Evolutionary conservation across 2,113 vertebrate species (phyloP), one percentile per base, ranked within the genome.

Genomic region (Petroica traversi): DNA sequence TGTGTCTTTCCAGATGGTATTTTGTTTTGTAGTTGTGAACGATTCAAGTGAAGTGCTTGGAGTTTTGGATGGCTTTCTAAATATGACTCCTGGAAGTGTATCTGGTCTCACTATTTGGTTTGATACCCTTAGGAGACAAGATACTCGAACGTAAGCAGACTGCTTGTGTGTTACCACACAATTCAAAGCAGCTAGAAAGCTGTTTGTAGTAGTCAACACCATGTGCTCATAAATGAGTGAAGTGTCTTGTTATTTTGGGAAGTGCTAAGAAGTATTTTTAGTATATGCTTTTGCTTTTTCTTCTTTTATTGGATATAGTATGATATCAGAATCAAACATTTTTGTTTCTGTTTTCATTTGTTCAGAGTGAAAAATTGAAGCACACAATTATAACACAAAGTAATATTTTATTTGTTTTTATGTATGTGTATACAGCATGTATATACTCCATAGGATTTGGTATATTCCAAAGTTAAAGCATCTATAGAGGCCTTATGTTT

Each of bases 211-310:
- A 92, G 94, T 92, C 91, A 94, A 73, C 83, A 89, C 92, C 64
- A 61, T 61, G 80, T 89, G 92, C 59, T 93, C 71, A n/a, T 66
- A 85, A 85, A 87, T 77, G 85, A 81, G 76, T 90, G 62, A 91
- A 95, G 89, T 87, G 80, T 81, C 63, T 84, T 91, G 88, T 97
- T 96, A 88, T 96, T 93, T 85, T 95, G 78, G 91, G 80, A 86
- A 94, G 74, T 41, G 64, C 85, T 83, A 29, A 73, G 79, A 88
- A 81, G 52, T 96, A 97, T 97, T 97, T 97, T 96, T 96, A 97
- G 93, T 34, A 14, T 54, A 8, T n/a, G 76, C 2, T 29, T 43
- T 61, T 38, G n/a, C 6, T 45, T 67, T 28, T 85, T 66, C 64
- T 63, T 81, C 73, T 66, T 71, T 48, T 80, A 43, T 66, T 91